Conservation (phyloP, 2,797 vertebrate genomes). For the Leptodactylus fallax region DNA sequence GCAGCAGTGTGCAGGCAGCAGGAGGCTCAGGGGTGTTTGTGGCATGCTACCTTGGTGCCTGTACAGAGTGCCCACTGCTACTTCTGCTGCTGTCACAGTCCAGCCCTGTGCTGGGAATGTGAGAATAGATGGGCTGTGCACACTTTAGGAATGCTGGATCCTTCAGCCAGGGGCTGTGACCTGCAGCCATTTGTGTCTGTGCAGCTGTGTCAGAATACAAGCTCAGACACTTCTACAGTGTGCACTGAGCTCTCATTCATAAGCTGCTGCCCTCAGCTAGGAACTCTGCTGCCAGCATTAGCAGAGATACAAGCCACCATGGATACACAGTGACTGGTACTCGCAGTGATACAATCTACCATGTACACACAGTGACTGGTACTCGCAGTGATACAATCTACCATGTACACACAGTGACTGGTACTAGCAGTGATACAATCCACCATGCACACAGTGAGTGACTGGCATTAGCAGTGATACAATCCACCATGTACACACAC, state of each 20-base stretch:
- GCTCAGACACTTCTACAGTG: conserved; percentile 16
- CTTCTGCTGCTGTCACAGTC: conserved; percentile 19
- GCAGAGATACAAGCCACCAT: too few relatives aligned
- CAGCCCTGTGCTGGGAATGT: conserved; percentile 61
- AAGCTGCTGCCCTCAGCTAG: background rate
- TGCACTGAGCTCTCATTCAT: conserved; percentile 39
- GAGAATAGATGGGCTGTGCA: conserved; percentile 65
- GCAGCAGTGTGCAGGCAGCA: background rate
- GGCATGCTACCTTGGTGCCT: background rate
- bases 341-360: too few relatives aligned
- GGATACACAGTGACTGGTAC: too few relatives aligned
- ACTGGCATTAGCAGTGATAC: too few relatives aligned
- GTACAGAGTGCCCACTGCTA: background rate
- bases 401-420: too few relatives aligned
- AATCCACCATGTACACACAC: too few relatives aligned
- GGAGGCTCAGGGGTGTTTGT: background rate
- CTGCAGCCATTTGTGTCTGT: conserved; percentile 59
- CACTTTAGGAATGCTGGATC: conserved; percentile 63
- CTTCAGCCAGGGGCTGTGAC: conserved; percentile 59
- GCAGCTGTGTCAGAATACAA: conserved; percentile 66
- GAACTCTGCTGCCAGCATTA: too few relatives aligned
- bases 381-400: too few relatives aligned
- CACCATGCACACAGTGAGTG: too few relatives aligned
- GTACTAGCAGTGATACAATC: too few relatives aligned
- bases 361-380: too few relatives aligned